Percentiles rank a stretch among this genome's conserved stretches.
phyloP scores from a whole-genome alignment of 2,113 vertebrate genomes.

The Mus musculus region GRCm39 chr10:9467501-9468000 shows the following conservation, averaged over 20 bases:
- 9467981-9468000: slow-evolving; percentile 71
- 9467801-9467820: background rate
- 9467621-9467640: background rate
- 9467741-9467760: no score
- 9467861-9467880: background rate
- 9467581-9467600: background rate
- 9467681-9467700: background rate
- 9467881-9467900: slow-evolving; percentile 43
- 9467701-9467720: background rate
- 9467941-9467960: slow-evolving; percentile 79
- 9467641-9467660: background rate
- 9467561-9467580: slow-evolving; percentile 8
- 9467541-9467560: slow-evolving; percentile 8
- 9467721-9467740: slow-evolving; percentile 39
- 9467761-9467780: background rate
- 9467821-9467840: rapidly evolving
- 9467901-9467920: background rate
- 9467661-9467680: background rate
- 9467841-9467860: background rate
- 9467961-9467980: slow-evolving; percentile 51
- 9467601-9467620: background rate
- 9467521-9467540: background rate
- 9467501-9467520: background rate
- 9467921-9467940: slow-evolving; percentile 60
- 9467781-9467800: background rate